Conservation (phyloP, 2,797 vertebrate species). For the Pseudochirops cupreus region DNA sequence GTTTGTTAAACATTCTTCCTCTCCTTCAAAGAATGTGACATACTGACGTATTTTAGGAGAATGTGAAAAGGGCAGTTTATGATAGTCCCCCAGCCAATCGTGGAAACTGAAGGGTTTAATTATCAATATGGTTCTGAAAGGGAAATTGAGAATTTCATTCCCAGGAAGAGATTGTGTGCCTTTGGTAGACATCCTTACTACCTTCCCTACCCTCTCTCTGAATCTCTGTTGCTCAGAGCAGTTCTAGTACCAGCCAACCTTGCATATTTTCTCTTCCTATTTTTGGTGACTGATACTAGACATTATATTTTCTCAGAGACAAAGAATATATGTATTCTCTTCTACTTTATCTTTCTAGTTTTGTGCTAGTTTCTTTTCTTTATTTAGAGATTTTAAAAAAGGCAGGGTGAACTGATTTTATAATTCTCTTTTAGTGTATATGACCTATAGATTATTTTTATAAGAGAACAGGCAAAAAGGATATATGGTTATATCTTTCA, state of each 20-base stretch:
- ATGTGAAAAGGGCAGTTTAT: background rate
- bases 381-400: background rate
- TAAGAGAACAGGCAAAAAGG: background rate
- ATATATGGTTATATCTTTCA: background rate
- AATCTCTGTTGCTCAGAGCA: background rate
- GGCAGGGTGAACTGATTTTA: background rate
- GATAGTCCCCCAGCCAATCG: background rate
- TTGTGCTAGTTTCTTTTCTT: conserved; percentile 16
- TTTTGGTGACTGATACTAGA: conserved; percentile 31
- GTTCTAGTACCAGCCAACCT: background rate
- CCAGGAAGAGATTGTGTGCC: background rate
- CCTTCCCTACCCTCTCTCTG: background rate
- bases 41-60: background rate
- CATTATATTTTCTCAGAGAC: conserved; percentile 1
- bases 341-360: background rate
- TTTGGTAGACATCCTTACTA: background rate
- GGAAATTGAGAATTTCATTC: background rate
- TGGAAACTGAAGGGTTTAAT: background rate
- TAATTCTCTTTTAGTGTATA: conserved; percentile 34
- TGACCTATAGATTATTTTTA: background rate
- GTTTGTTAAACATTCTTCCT: background rate
- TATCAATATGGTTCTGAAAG: background rate
- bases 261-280: conserved; percentile 13
- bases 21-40: background rate
- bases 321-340: conserved; percentile 13